Conservation (phyloP, 2,113 vertebrate genomes). For the Coturnix japonica region DNA sequence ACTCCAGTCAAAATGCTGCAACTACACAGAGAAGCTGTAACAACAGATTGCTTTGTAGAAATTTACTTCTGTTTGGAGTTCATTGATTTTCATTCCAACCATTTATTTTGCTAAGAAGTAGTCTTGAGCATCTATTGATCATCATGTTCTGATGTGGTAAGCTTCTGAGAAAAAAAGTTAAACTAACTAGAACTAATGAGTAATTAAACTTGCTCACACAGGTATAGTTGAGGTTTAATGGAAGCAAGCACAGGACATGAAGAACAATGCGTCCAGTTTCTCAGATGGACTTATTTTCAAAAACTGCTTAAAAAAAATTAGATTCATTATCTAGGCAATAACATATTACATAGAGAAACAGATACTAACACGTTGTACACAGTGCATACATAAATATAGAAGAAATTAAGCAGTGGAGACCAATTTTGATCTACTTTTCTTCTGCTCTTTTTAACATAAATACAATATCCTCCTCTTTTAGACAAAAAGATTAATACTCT, state of each 20-base stretch:
- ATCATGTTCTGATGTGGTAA: neutral
- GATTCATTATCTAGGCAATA: neutral
- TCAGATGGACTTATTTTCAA: neutral
- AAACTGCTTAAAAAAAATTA: neutral
- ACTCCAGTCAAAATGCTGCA: neutral
- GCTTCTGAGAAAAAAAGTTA: constrained; percentile 20
- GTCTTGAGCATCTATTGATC: neutral
- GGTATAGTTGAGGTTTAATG: neutral
- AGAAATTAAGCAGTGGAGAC: neutral
- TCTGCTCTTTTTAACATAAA: neutral
- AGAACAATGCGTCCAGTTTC: neutral
- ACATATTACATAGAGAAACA: neutral
- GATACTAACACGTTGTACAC: neutral
- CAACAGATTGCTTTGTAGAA: neutral
- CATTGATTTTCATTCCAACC: neutral
- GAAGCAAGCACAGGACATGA: neutral
- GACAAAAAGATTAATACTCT: neutral
- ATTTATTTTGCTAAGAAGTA: constrained; percentile 7
- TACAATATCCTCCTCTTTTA: neutral
- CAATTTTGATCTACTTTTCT: neutral
- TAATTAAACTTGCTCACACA: neutral
- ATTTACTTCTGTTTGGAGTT: constrained; percentile 32
- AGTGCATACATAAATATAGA: neutral
- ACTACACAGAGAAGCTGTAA: neutral
- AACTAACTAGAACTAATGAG: constrained; percentile 28